Base-by-base conservation (phyloP, 2,797 vertebrate species). In the Saxicola maurus region DNA sequence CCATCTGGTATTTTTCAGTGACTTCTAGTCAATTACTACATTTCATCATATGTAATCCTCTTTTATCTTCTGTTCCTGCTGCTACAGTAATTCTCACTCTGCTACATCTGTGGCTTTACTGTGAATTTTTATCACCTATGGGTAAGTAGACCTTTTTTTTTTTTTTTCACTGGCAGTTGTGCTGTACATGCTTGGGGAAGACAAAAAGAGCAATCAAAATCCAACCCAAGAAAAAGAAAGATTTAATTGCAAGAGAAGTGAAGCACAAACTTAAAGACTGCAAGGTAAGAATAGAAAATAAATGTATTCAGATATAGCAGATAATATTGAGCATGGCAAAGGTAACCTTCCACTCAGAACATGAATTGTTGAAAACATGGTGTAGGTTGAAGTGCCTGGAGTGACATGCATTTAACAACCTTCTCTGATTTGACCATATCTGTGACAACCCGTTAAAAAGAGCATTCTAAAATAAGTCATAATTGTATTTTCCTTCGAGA, bases 61-160 rank as follows among this genome's bases (percentile, higher is more conserved):
- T 97, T 97, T 97, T 96, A 97, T 97, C 96, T 97, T 94, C 86
- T 93, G 59, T 95, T 97, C 97, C 97, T 96, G 96, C 96, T 97
- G 97, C 88, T 94, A 86, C 42, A 75, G 96, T 96, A 97, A 96
- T 97, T 97, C 96, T 97, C 94, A 93, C 92, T 94, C 87, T 94
- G 94, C 92, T 96, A 93, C 93, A 96, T 97, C 96, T 97, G 96
- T 71, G 89, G 91, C 89, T 96, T 96, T 93, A 91, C 95, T 95
- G 93, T 97, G 96, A 95, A 96, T 96, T 97, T 97, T 98, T 97
- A 97, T 97, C 82, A 64, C 95, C 82, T 94, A 61, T 10, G 55
- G 93, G 79, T 95, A 96, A 96, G 76, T 84, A 74, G 16, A 60
- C 27, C 6, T 61, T 43, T 56, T 72, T 69, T 67, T 66, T 66